Evolutionary conservation across 2,113 vertebrate species (phyloP).

Genomic region (Stegostoma tigrinum): DNA sequence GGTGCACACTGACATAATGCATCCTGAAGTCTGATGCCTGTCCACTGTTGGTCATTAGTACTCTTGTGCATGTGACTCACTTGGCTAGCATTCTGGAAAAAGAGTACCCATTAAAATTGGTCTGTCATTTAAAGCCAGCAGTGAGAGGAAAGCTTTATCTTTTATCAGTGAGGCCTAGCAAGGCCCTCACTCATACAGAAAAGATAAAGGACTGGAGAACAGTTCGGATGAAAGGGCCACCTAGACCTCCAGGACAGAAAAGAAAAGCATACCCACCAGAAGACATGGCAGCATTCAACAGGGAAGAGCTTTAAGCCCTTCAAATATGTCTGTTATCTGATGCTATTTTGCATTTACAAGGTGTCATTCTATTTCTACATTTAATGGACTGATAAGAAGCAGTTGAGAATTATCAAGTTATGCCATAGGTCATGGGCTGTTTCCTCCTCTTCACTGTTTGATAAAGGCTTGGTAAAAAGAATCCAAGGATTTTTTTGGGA

Average conservation of each 20-base stretch:
- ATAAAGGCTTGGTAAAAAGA: background rate
- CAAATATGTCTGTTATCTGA: slow-evolving; percentile 1
- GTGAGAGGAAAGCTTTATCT: slow-evolving; percentile 10
- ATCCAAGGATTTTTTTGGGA: background rate
- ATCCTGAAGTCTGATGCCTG: background rate
- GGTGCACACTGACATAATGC: slow-evolving; percentile 18
- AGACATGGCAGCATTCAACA: slow-evolving; percentile 22
- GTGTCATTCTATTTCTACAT: slow-evolving; percentile 26
- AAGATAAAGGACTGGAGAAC: slow-evolving; percentile 7
- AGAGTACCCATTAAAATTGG: background rate
- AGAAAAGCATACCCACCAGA: background rate
- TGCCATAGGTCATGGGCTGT: slow-evolving; percentile 7
- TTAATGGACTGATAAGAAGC: slow-evolving; percentile 17
- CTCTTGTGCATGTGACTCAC: background rate
- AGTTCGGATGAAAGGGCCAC: background rate
- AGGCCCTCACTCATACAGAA: background rate
- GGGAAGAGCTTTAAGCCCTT: slow-evolving; percentile 7
- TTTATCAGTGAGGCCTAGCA: background rate
- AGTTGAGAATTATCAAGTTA: slow-evolving; percentile 10
- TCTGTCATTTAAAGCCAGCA: background rate
- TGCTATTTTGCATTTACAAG: slow-evolving; percentile 26
- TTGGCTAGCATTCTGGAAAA: background rate
- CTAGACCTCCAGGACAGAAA: slow-evolving; percentile 24
- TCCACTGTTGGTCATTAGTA: slow-evolving; percentile 12
- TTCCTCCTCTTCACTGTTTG: background rate